Base-by-base conservation (phyloP, 2,888 invertebrate genomes). In the Drosophila anceps region DNA sequence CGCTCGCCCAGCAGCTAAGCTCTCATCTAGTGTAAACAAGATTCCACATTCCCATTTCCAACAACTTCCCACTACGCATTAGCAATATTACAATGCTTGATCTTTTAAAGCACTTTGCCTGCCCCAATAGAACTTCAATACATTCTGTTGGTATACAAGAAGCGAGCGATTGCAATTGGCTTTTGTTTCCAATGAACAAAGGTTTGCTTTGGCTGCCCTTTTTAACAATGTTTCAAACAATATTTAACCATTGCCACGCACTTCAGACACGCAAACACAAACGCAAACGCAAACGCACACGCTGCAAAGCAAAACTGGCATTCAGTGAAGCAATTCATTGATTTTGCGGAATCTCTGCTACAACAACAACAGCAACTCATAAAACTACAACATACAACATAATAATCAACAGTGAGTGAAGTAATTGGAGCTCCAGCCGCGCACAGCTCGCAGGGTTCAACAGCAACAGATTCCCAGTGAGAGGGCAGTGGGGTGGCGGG, bases 371-470 rank as follows among this genome's bases (percentile, higher is more conserved):
- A 71, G 15, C 57, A 57, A 57, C 51, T 67, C 67, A 58, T 65
- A 69, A 74, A 68, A 71, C 58, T 71, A 78, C 71, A 71, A 73
- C 68, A 75, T 62, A 72, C 72, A 82, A 69, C 73, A 77, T 57
- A 64, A 77, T 71, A 84, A 77, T 79, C 63, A 69, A 71, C 57
- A 83, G 57, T 69, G 69, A 83, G 65, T 73, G 68, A 69, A 80
- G 88, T 84, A 84, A 84, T 90, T 90, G 84, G 88, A 90, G 84
- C 84, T 79, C 79, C 82, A 71, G 63, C 73, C 62, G 77, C 54
- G 76, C 51, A 6, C 46, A 53, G 73, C 46, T 65, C 46, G 67
- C 51, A 55, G 60, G 66, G 60, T 46, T 55, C 41, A 63, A 29
- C 29, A 20, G 41, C 35, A 20, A n/a, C n/a, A n/a, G n/a, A n/a